These are phyloP conservation scores for Hoplodrina ambigua DNA, from an alignment of 2,888 invertebrate genomes.

Conservation along the genomic window DNA sequence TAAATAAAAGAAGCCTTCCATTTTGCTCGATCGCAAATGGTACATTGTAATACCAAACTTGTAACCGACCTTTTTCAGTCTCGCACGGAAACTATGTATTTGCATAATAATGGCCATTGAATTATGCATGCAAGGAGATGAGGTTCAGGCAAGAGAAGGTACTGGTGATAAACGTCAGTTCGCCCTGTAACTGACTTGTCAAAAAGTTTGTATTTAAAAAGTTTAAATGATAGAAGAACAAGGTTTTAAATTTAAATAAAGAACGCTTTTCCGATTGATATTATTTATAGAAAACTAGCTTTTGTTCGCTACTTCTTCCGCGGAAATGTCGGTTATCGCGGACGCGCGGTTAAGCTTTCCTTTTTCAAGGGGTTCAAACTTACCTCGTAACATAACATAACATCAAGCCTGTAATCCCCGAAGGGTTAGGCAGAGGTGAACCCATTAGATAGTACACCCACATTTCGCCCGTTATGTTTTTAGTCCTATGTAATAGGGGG, in stretches of 20 bases:
- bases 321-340: no score
- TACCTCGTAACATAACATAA: no score
- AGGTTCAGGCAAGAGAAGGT: slow-evolving; percentile 22
- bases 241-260: background rate
- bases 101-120: slow-evolving; percentile 79
- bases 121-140: slow-evolving; percentile 73
- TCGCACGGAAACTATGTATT: slow-evolving; percentile 65
- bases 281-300: no score
- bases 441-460: no score
- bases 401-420: no score
- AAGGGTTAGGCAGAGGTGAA: no score
- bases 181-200: slow-evolving; percentile 14
- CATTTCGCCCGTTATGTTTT: no score
- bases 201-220: slow-evolving; percentile 46
- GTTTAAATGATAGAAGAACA: slow-evolving; percentile 3
- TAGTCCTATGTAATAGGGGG: no score
- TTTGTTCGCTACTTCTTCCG: no score
- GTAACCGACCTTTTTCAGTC: slow-evolving; percentile 51
- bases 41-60: slow-evolving; percentile 5
- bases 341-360: no score
- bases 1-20: background rate
- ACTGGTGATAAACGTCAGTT: background rate
- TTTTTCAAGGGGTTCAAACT: no score
- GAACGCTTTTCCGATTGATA: background rate
- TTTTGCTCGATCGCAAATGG: background rate